Evolutionary conservation across 2,113 vertebrate species (phyloP), one percentile per base, ranked within the genome.

Genomic region (Marmota monax): DNA sequence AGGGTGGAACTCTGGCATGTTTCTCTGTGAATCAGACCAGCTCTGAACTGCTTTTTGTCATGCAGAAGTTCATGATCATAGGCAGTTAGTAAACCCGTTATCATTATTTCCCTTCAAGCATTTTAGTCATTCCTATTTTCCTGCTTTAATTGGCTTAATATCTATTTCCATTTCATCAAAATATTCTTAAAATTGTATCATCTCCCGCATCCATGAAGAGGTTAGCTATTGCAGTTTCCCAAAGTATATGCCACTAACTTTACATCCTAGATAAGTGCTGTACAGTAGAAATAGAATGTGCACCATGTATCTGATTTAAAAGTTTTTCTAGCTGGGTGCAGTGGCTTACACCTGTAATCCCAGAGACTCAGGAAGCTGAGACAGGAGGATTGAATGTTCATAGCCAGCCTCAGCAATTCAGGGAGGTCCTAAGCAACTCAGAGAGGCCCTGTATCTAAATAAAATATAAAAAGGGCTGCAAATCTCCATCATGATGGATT

Each of bases 61-160:
- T 6, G 7, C 2, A 0, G 34, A 92, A 86, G 48, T 76, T 65
- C 37, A 22, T 22, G 76, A 45, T 76, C 34, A 4, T 22, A 69
- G 8, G 9, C 61, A 29, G 20, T 45, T 80, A 74, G 27, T 6
- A 88, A 91, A 72, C 5, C 6, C 78, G 18, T 48, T 83, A 37
- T 5, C 51, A 27, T 45, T 45, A 67, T 69, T 93, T 65, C 7
- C 56, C 83, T 58, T 83, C 42, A 84, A 67, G 32, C 32, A 23
- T 87, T 80, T 94, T 58, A 73, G 37, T 58, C 27, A 67, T 45
- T 84, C 13, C n/a, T 56, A 58, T 56, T 83, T 87, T 45, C 65
- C 63, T 88, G 53, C n/a, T 91, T 85, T 91, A 77, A 63, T 77
- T 80, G 87, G 34, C 7, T 61, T 87, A 90, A 72, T 61, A 51